Percentiles rank a stretch among this genome's conserved stretches.
Conservation (phyloP, 2,113 vertebrate species). For the Terrapene triunguis region DNA sequence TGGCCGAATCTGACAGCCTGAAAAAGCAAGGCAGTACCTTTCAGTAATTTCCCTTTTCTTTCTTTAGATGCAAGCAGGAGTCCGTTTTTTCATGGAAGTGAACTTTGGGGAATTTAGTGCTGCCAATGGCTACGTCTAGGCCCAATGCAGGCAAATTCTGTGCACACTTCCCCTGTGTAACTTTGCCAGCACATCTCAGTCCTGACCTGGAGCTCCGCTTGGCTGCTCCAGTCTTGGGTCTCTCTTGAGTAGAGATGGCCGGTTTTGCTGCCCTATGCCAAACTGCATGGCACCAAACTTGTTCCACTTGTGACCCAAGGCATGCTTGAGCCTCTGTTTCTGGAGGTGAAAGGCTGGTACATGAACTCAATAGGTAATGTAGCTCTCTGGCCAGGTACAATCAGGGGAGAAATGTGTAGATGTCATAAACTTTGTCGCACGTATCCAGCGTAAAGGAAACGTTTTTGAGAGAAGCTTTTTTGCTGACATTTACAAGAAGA, state of each 20-base stretch:
- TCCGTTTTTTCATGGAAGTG: neutral
- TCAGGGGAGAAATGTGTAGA: accelerated
- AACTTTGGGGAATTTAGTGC: neutral
- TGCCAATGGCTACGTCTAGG: neutral
- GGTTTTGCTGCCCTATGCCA: neutral
- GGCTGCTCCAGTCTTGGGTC: neutral
- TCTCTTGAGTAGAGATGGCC: neutral
- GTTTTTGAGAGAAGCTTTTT: neutral
- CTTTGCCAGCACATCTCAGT: neutral
- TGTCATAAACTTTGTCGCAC: neutral
- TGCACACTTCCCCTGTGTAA: accelerated
- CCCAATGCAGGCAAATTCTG: neutral
- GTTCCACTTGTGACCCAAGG: neutral
- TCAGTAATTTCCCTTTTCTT: neutral
- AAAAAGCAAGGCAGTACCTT: neutral
- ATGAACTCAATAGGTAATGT: neutral
- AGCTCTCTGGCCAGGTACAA: neutral
- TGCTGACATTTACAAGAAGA: neutral
- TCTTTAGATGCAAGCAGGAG: neutral
- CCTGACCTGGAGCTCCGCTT: neutral
- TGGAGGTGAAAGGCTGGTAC: neutral
- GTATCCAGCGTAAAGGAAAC: neutral
- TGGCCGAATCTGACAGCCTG: neutral
- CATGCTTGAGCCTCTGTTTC: neutral
- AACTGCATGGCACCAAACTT: neutral